phyloP scores from a whole-genome alignment of 2,113 vertebrate species.

The Prochilodus magdalenae region DNA sequence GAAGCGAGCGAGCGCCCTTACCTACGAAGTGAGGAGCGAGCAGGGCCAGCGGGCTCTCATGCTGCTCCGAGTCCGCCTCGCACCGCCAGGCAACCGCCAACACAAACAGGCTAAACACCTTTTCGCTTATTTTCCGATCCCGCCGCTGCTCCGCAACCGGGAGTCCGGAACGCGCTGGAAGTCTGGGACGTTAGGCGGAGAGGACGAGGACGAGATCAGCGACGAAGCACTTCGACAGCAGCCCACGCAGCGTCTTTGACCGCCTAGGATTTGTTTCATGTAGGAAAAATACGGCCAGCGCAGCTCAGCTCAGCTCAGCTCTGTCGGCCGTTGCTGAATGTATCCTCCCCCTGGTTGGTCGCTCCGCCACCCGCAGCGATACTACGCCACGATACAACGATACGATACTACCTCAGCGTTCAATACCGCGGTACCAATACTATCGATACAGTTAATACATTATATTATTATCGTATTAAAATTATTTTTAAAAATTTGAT shows the following conservation, averaged over 20 bases:
- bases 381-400: too few species aligned
- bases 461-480: too few species aligned
- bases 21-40: constrained; percentile 33
- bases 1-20: constrained; percentile 24
- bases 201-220: constrained; percentile 25
- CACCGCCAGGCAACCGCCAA: constrained; percentile 63
- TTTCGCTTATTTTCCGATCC: constrained; percentile 57
- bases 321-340: constrained; percentile 70
- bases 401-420: too few species aligned
- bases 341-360: constrained; percentile 64
- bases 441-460: too few species aligned
- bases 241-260: constrained; percentile 28
- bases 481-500: too few species aligned
- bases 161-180: constrained; percentile 32
- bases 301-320: constrained; percentile 1
- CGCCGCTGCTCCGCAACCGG: constrained; percentile 72
- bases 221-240: constrained; percentile 19
- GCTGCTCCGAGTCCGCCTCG: constrained; percentile 44
- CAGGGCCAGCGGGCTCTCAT: constrained; percentile 46
- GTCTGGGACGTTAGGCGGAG: constrained; percentile 39
- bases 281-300: constrained; percentile 62
- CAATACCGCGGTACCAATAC: too few species aligned
- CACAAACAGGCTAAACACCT: constrained; percentile 65
- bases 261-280: constrained; percentile 61
- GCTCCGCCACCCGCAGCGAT: constrained; percentile 64